Conservation (phyloP, 2,113 vertebrate species). For the Rhynchomys soricoides region DNA sequence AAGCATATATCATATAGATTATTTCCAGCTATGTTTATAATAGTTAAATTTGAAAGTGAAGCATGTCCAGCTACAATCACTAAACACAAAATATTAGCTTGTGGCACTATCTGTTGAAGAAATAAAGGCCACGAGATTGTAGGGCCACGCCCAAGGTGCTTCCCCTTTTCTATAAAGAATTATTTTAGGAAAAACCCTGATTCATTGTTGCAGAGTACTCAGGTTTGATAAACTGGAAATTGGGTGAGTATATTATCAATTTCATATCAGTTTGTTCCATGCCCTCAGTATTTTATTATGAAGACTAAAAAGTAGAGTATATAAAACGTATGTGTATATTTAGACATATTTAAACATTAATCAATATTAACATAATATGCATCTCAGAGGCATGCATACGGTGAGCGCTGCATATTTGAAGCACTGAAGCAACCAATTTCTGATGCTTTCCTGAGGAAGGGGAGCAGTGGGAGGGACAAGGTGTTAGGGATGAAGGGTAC, state of each 20-base stretch:
- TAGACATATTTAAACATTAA: not conserved
- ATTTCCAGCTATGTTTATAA: not conserved
- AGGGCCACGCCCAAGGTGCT: not conserved
- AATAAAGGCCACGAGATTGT: not conserved
- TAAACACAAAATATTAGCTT: not conserved
- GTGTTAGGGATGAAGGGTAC: not conserved
- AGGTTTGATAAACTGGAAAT: not conserved
- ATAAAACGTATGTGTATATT: not conserved
- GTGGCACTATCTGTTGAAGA: not conserved
- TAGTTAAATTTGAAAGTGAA: constrained; percentile 2
- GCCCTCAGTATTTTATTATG: not conserved
- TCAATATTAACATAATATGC: not conserved
- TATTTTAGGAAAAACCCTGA: not conserved
- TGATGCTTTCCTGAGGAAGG: not conserved
- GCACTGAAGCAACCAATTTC: not conserved
- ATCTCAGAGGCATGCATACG: not conserved
- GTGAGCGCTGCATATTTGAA: not conserved
- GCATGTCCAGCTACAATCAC: not conserved
- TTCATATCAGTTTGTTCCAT: not conserved
- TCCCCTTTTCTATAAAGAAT: not conserved
- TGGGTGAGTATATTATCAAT: not conserved
- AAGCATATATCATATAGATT: not conserved
- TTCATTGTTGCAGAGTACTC: not conserved
- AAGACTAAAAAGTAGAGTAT: not conserved
- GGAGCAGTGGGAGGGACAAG: not conserved